These are phyloP conservation scores for Neocloeon triangulifer DNA, from an alignment of 1,140 invertebrate genomes.

Conservation along the genomic window DNA sequence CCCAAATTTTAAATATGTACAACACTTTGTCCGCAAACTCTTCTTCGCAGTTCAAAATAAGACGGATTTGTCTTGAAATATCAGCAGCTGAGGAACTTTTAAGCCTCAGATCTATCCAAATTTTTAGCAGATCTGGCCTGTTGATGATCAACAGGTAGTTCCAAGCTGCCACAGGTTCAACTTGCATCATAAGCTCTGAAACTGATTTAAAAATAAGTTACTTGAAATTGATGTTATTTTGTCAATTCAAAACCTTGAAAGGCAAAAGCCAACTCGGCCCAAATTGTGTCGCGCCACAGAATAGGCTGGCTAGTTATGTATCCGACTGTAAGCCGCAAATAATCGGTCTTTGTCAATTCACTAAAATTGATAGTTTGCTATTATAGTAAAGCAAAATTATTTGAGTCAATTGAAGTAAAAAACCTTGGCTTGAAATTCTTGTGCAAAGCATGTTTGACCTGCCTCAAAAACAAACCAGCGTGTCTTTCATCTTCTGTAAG, in stretches of 20 bases:
- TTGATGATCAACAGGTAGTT: conserved; percentile 16
- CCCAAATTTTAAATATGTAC: conserved; percentile 23
- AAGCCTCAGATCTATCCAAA: conserved; percentile 24
- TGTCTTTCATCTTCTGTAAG: conserved; percentile 22
- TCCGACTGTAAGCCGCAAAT: too few relatives aligned
- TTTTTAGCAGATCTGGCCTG: conserved; percentile 17
- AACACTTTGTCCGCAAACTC: conserved; percentile 20
- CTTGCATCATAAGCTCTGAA: conserved; percentile 10
- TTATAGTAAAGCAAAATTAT: conserved; percentile 11
- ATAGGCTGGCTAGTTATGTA: conserved; percentile 14
- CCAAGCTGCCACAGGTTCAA: conserved; percentile 13
- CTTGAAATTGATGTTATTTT: too few relatives aligned
- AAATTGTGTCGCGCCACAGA: conserved; percentile 13
- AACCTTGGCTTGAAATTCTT: conserved; percentile 11
- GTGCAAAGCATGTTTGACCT: conserved; percentile 21
- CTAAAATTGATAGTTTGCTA: too few relatives aligned
- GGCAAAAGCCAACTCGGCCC: conserved; percentile 17
- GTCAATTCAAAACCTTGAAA: too few relatives aligned
- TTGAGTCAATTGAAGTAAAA: conserved; percentile 3
- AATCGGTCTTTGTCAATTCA: too few relatives aligned
- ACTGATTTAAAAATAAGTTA: too few relatives aligned
- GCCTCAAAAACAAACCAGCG: conserved; percentile 29
- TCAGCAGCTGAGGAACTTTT: conserved; percentile 19
- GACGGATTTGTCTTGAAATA: conserved; percentile 18
- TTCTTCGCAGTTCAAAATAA: conserved; percentile 18